Conservation (phyloP, 2,113 vertebrate genomes). For the Forbesichthys papilliferus region DNA sequence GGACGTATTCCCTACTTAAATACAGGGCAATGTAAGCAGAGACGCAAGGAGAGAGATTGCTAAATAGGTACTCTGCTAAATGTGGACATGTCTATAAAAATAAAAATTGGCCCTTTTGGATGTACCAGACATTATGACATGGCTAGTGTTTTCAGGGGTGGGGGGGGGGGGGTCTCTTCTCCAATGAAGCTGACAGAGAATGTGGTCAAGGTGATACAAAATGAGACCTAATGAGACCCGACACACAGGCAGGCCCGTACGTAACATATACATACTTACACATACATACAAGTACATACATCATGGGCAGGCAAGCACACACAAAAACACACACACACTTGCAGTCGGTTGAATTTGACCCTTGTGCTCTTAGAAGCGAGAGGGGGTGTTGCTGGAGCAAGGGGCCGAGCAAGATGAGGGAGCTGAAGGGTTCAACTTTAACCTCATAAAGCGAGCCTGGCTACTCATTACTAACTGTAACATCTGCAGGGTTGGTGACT, state of each 20-base stretch:
- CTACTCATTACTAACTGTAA: conserved; percentile 80
- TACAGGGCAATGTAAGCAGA: conserved; percentile 57
- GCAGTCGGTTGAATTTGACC: conserved; percentile 67
- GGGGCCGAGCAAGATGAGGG: conserved; percentile 43
- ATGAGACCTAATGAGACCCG: conserved; percentile 32
- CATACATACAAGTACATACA: no score
- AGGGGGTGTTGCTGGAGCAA: conserved; percentile 45
- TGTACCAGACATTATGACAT: conserved; percentile 55
- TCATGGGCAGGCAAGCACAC: neutral
- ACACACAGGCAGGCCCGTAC: neutral
- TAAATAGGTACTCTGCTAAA: conserved; percentile 66
- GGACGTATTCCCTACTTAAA: conserved; percentile 59
- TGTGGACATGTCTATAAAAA: conserved; percentile 62
- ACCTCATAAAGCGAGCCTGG: conserved; percentile 76
- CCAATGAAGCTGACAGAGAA: conserved; percentile 26
- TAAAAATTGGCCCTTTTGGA: conserved; percentile 59
- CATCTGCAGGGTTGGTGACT: conserved; percentile 71
- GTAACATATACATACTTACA: neutral
- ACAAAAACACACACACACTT: neutral
- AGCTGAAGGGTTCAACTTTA: conserved; percentile 73
- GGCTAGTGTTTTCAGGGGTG: conserved; percentile 15
- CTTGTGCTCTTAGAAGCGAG: conserved; percentile 43
- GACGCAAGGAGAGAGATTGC: conserved; percentile 47
- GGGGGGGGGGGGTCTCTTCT: neutral
- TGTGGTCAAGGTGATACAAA: conserved; percentile 54